Base-by-base conservation (phyloP, 1,140 invertebrate genomes). In the Aricia agestis region DNA sequence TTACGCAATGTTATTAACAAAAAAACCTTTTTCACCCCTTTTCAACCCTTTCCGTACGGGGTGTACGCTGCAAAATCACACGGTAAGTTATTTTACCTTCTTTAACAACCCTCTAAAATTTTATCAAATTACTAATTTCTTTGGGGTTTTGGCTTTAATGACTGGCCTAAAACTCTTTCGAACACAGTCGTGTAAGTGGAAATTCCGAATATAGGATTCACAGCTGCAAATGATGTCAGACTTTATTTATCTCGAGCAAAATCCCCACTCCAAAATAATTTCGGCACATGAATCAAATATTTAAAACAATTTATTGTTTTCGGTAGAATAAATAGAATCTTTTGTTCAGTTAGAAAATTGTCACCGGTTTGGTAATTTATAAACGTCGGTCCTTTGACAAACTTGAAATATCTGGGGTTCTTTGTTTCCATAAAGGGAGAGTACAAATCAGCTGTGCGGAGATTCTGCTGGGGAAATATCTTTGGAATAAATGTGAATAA, bases 401-500 rank as follows among this genome's bases (percentile, higher is more conserved):
- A 63, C 59, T 63, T 63, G 17, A 63, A 63, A 63, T 63, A 63
- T 63, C 59, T 63, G 18, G 18, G 59, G 59, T 6, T 18, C 10
- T 63, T 63, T 19, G 59, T 63, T 63, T 63, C 59, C 59, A 18
- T 63, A 63, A 63, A 63, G 19, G 59, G 59, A 63, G 19, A 63
- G 17, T 63, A 63, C 59, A 63, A 63, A 63, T 63, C 18, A 18
- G 59, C 18, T 19, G 18, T 17, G 19, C 59, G 59, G 59, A 19
- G 59, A 63, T 19, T 19, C 59, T 63, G 59, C 17, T 25, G 59
- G 71, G 79, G 82, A 82, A 86, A 84, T 85, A 82, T 85, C 82
- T 84, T 83, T 79, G 77, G 78, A 84, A 85, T 87, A 85, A 85
- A 87, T 87, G 82, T 81, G 75, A 83, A 87, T 87, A 87, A 87